Evolutionary conservation across 2,888 invertebrate genomes (phyloP).

Genomic region (Caenorhabditis japonica): DNA sequence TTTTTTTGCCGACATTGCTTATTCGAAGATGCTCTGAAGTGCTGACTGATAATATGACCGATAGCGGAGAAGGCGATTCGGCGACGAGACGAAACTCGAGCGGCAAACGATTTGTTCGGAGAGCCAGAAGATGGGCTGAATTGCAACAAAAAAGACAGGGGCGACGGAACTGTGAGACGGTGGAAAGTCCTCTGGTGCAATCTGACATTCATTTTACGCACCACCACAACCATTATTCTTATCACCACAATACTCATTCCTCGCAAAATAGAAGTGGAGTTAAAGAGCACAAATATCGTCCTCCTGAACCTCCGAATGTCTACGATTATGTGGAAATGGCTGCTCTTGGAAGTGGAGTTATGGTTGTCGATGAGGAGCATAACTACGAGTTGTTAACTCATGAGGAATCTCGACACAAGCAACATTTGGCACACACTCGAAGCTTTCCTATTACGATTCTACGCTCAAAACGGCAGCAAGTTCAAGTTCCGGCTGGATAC

Average conservation of each 20-base stretch:
- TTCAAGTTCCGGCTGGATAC: constrained; percentile 9
- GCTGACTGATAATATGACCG: constrained; percentile 28
- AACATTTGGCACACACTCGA: constrained; percentile 23
- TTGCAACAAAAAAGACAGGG: constrained; percentile 59
- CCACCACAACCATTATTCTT: background rate
- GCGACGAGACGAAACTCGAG: constrained; percentile 77
- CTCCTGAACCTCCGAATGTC: constrained; percentile 38
- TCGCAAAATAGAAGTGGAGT: constrained; percentile 4
- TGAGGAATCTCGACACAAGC: constrained; percentile 22
- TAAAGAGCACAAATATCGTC: constrained; percentile 27
- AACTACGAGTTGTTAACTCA: constrained; percentile 14
- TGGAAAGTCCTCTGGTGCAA: background rate
- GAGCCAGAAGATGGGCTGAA: constrained; percentile 69
- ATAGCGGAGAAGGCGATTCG: constrained; percentile 29
- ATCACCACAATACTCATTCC: background rate
- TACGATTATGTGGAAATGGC: constrained; percentile 57
- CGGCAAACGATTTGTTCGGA: constrained; percentile 81
- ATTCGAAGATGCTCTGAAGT: constrained; percentile 28
- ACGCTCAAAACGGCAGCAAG: constrained; percentile 28
- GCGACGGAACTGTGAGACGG: constrained; percentile 23
- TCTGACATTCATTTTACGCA: background rate
- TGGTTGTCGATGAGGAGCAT: constrained; percentile 31
- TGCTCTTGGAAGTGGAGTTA: constrained; percentile 31
- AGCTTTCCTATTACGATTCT: constrained; percentile 46
- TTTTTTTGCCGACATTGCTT: background rate